phyloP scores from a whole-genome alignment of 2,113 vertebrate genomes.

The Myotis davidii region DNA sequence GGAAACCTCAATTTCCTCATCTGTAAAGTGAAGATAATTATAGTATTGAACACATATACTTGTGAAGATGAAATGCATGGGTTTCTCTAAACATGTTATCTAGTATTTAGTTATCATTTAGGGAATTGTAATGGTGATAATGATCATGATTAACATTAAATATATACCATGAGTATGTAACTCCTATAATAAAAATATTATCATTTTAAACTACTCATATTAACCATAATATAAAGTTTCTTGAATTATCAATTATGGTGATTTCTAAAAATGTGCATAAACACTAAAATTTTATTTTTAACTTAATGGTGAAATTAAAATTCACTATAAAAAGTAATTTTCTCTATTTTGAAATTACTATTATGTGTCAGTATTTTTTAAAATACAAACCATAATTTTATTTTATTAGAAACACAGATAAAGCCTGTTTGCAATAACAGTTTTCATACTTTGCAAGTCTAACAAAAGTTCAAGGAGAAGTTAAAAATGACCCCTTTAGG shows the following conservation, averaged over 20 bases:
- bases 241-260: not conserved
- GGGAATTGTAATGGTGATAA: not conserved
- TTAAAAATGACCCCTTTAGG: slow-evolving; percentile 16
- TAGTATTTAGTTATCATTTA: not conserved
- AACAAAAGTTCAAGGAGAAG: not conserved
- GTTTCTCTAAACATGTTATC: not conserved
- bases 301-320: slow-evolving; percentile 9
- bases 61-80: not conserved
- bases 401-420: not conserved
- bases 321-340: not conserved
- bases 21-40: not conserved
- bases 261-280: not conserved
- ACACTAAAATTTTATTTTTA: slow-evolving; percentile 30
- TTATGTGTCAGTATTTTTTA: not conserved
- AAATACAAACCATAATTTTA: not conserved
- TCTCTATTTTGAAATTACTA: not conserved
- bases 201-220: not conserved
- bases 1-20: not conserved
- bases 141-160: not conserved
- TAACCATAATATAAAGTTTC: not conserved
- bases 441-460: not conserved
- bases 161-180: not conserved
- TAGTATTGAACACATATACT: not conserved
- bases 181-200: not conserved
- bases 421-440: not conserved